Percentiles rank a stretch among this genome's conserved stretches.
Conservation (phyloP, 2,797 vertebrate species). For the Argyrosomus regius region DNA sequence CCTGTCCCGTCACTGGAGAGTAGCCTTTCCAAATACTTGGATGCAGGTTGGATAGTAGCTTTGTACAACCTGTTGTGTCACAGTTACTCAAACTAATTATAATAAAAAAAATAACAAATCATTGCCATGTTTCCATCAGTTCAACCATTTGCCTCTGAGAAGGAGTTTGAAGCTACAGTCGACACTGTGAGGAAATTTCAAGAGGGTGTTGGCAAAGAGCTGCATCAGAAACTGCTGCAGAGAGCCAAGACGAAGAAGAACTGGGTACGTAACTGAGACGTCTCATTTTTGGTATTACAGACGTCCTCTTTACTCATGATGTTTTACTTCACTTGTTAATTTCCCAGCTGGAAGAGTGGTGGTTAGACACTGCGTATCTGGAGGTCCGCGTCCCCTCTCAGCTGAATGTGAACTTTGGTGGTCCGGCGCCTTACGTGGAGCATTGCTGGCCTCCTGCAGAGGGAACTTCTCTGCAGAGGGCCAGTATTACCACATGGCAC, state of each 20-base stretch:
- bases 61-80: neutral
- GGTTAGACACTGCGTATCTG: constrained; percentile 93
- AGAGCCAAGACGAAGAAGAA: constrained; percentile 91
- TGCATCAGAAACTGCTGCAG: constrained; percentile 93
- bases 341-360: constrained; percentile 96
- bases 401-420: constrained; percentile 92
- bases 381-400: constrained; percentile 92
- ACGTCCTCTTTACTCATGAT: constrained; percentile 6
- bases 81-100: neutral
- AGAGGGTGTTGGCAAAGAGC: constrained; percentile 88
- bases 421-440: constrained; percentile 89
- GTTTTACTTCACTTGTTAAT: constrained; percentile 1
- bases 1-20: constrained; percentile 92
- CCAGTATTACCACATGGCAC: constrained; percentile 88
- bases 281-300: neutral
- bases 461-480: constrained; percentile 90
- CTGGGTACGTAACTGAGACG: constrained; percentile 86
- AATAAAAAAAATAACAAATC: too few relatives aligned
- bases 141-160: constrained; percentile 90
- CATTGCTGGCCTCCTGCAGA: constrained; percentile 93
- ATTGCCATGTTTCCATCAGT: constrained; percentile 81
- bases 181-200: constrained; percentile 89
- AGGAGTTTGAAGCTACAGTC: constrained; percentile 89
- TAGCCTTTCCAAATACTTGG: constrained; percentile 93
- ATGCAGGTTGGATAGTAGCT: constrained; percentile 86